phyloP scores from a whole-genome alignment of 2,797 vertebrate species.

The Manis crassicaudata region DNA sequence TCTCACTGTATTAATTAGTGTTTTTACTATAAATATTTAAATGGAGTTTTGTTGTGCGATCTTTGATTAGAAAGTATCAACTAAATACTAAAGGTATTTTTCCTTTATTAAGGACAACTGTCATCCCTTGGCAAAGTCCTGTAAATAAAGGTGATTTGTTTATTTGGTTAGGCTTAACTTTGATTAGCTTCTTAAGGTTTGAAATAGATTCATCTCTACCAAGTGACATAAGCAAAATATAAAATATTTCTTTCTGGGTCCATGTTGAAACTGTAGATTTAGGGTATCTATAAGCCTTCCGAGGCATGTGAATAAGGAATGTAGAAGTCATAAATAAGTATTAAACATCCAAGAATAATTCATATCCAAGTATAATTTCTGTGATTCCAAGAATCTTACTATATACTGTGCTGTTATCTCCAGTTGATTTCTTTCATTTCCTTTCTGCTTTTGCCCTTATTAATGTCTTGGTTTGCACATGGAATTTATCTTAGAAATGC shows the following conservation, averaged over 20 bases:
- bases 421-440: not conserved
- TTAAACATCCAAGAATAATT: not conserved
- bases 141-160: not conserved
- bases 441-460: not conserved
- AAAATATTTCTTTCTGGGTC: not conserved
- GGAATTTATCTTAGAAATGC: not conserved
- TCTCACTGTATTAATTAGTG: conserved; percentile 1
- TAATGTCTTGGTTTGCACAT: not conserved
- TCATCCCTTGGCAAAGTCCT: not conserved
- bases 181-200: not conserved
- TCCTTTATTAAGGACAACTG: not conserved
- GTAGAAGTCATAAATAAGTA: conserved; percentile 6
- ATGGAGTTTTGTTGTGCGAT: not conserved
- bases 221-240: not conserved
- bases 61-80: not conserved
- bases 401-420: not conserved
- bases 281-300: not conserved
- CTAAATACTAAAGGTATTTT: not conserved
- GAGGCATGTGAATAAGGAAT: not conserved
- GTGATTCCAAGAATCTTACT: not conserved
- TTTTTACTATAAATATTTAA: not conserved
- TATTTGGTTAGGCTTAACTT: conserved; percentile 4
- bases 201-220: not conserved
- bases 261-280: not conserved
- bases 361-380: not conserved